phyloP scores from a whole-genome alignment of 2,888 invertebrate genomes.

The Gymnocheta viridis region DNA sequence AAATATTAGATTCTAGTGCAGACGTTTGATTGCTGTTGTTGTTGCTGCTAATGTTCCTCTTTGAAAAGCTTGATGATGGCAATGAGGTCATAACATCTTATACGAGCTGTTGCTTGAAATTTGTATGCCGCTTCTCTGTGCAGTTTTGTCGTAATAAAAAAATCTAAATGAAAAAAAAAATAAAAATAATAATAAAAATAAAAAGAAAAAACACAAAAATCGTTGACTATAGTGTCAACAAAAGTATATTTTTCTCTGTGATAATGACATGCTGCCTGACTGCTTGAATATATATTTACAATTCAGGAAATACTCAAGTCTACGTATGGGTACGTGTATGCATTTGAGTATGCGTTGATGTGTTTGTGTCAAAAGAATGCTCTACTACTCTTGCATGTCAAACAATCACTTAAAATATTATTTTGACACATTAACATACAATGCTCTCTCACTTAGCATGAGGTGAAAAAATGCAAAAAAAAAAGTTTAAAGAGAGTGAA shows the following conservation, averaged over 20 bases:
- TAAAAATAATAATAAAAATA: not conserved
- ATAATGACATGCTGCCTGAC: conserved; percentile 68
- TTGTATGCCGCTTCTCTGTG: conserved; percentile 45
- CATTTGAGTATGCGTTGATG: conserved; percentile 1
- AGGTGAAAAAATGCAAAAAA: not conserved
- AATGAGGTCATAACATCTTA: conserved; percentile 63
- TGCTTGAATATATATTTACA: conserved; percentile 35
- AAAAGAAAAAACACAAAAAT: conserved; percentile 2
- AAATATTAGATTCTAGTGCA: conserved; percentile 31
- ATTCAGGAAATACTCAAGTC: conserved; percentile 33
- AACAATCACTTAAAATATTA: conserved; percentile 63
- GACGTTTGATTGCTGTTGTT: not conserved
- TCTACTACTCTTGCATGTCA: conserved; percentile 51
- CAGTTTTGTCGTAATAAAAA: conserved; percentile 23
- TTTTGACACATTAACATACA: conserved; percentile 68
- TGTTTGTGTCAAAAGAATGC: conserved; percentile 48
- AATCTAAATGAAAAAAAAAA: not conserved
- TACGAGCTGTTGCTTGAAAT: conserved; percentile 57
- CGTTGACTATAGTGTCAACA: conserved; percentile 47
- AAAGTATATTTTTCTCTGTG: conserved; percentile 47
- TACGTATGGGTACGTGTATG: not conserved
- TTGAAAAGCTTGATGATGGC: conserved; percentile 48
- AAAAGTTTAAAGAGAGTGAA: conserved; percentile 33
- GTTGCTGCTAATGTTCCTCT: conserved; percentile 3
- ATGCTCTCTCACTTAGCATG: conserved; percentile 38